Base-by-base conservation (phyloP, 2,888 invertebrate genomes). In the Hemithea aestivaria region DNA sequence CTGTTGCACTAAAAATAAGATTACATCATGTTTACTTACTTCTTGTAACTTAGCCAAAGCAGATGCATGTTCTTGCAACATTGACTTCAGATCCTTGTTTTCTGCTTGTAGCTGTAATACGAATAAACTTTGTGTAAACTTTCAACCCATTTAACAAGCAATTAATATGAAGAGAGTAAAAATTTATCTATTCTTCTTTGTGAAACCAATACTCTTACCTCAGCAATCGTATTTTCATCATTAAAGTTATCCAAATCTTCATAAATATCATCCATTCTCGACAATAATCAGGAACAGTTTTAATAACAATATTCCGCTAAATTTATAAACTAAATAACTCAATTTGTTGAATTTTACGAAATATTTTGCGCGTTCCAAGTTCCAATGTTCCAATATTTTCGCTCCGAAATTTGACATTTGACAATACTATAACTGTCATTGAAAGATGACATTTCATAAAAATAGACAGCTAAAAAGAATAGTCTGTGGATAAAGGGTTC, bases 211-310 rank as follows among this genome's bases (percentile, higher is more conserved):
- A 24, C 23, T 28, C 40, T 30, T 72, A 83, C 83, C 77, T 79
- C 73, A 16, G 65, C 56, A 35, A 78, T 40, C 33, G 61, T 56
- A 37, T 67, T 60, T 12, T 69, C 69, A 23, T 81, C 73, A 12
- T 81, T 64, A 50, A 78, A 87, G 50, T 87, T 83, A 16, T 79
- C 74, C 40, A 87, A 67, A 56, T 84, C 62, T 9, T 56, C 62
- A 44, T 87, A 87, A 35, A 87, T 42, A 38, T 64, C 69, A 25
- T 80, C 80, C 83, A 84, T 83, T 11, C 16, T 55, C 5, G 2
- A 16, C 5, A 5, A 16, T 16, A 5, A 16, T 16, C 16, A 16
- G 3, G 2, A 16, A 16, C 16, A 16, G n/a, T n/a, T n/a, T n/a
- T n/a, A n/a, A n/a, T n/a, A n/a, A n/a, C n/a, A n/a, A n/a, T n/a